These are phyloP conservation scores for Crotalus tigris DNA, from an alignment of 2,113 vertebrate species.

Conservation along the genomic window DNA sequence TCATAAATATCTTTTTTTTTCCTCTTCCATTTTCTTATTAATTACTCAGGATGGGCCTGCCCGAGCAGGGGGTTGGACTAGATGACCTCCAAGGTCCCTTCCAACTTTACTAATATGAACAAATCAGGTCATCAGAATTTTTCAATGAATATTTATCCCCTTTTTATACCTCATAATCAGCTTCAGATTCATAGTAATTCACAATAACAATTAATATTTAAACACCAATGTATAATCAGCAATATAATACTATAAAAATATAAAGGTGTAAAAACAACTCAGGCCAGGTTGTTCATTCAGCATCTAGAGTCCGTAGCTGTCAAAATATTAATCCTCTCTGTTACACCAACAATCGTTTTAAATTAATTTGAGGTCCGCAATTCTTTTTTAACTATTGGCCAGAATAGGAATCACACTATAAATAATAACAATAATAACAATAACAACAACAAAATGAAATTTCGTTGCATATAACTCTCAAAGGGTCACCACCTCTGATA, in stretches of 20 bases:
- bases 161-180: not conserved
- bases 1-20: not conserved
- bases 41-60: not conserved
- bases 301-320: not conserved
- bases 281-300: not conserved
- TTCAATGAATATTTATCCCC: not conserved
- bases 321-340: not conserved
- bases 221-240: not conserved
- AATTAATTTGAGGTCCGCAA: not conserved
- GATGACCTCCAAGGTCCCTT: no score
- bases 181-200: not conserved
- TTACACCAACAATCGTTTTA: not conserved
- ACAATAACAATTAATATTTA: not conserved
- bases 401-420: not conserved
- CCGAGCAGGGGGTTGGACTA: no score
- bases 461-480: no score
- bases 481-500: no score
- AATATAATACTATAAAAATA: not conserved
- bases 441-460: no score
- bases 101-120: no score
- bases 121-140: not conserved
- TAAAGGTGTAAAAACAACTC: not conserved
- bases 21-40: not conserved
- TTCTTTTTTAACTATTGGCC: conserved; percentile 8
- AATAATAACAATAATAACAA: not conserved